Evolutionary conservation across 2,888 invertebrate genomes (phyloP), one percentile per base, ranked within the genome.

Genomic region (Pomacea canaliculata): DNA sequence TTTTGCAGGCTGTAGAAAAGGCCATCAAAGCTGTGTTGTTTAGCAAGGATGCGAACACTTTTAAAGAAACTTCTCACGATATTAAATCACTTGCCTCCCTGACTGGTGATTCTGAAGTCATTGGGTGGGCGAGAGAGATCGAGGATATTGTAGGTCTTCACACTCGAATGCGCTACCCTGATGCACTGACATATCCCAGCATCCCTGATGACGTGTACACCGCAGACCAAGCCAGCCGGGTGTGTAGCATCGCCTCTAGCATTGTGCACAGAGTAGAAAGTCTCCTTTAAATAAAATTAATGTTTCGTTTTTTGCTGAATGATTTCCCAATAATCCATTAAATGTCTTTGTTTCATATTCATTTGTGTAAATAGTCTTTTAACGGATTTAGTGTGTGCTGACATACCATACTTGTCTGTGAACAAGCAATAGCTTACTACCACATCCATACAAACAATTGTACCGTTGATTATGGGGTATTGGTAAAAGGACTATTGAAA

Each of bases 1-100:
- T 16, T 19, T 9, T 3, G 49, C 74, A 81, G 81, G 79, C 81
- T 0, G 81, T 79, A 16, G 83, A 83, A 68, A 83, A 83, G 70
- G 81, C 82, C 0, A 37, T 83, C 48, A 80, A 79, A 67, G 80
- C 82, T 10, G 69, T 77, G 12, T 65, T 76, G 37, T 78, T 72
- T 37, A 63, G 59, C 19, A 63, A 51, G 37, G 74, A 80, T 70
- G 69, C 77, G 5, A 56, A 70, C 49, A 71, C 70, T 18, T 23
- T 46, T 46, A 23, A 23, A 9, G 23, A 62, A 19, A n/a, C 48
- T 16, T 46, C 49, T 46, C 78, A 78, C 51, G 56, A 75, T 23
- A 62, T 80, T 9, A 3, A 2, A 7, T 4, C 7, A 5, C 62
- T 78, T 18, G 75, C 75, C 9, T 12, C n/a, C 7, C 23, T 9